Evolutionary conservation across 2,888 invertebrate genomes (phyloP), one percentile per base, ranked within the genome.

Genomic region (Rhagonycha lutea): DNA sequence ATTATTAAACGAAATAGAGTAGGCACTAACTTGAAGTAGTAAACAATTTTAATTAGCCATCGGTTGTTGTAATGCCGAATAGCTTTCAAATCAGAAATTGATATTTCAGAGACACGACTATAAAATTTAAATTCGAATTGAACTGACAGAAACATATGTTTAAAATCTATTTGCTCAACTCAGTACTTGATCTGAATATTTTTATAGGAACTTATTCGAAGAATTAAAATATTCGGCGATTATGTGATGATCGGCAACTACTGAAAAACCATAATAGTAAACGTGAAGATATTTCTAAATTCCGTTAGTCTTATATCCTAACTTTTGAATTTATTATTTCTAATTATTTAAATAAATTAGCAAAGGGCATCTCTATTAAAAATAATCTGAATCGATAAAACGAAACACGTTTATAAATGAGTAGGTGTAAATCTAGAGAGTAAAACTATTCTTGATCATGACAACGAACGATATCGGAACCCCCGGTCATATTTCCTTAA

Each of bases 401-500:
- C 8, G n/a, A 47, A 47, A 47, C 47, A 47, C 69, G 61, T 61
- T 69, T 69, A 61, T 47, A 14, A 14, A 29, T 61, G 26, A 14
- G 29, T 28, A 68, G 23, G 60, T 69, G 69, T 23, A 69, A 61
- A 61, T 69, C 14, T 18, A 47, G 70, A 14, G 70, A 32, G 32
- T 63, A 72, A n/a, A 18, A 47, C 77, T 79, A 77, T 78, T 81
- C 78, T 80, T 75, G 80, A 82, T 80, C 79, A 80, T 79, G 81
- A 81, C 80, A 80, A 82, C 82, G 83, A 83, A 82, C 80, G 81
- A 81, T 82, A 82, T 82, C 83, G 83, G 82, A 77, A 83, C 83
- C 81, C 73, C 79, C 68, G 83, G 83, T 83, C 79, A 82, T 82
- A 79, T 80, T 75, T 68, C 75, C 78, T 79, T 81, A 82, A 82